Evolutionary conservation across 2,888 invertebrate species (phyloP).

Genomic region (Julus scanicus): DNA sequence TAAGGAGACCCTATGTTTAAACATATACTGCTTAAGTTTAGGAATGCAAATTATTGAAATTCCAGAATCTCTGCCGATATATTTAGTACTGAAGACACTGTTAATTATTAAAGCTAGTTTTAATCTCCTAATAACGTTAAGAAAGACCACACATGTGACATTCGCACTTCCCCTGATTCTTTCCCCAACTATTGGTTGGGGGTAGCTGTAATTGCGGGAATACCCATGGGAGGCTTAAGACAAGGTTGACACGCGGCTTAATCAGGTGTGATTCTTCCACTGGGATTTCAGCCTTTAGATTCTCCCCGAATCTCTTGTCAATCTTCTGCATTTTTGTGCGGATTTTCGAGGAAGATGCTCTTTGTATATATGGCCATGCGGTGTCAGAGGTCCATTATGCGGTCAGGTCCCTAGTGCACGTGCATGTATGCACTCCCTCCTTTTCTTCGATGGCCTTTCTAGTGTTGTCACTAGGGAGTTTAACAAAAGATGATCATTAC

Average conservation of each 20-base stretch:
- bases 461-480: slow-evolving; percentile 26
- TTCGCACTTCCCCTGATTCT: neutral
- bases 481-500: slow-evolving; percentile 15
- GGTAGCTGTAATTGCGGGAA: neutral
- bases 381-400: slow-evolving; percentile 10
- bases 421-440: neutral
- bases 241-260: slow-evolving; percentile 3
- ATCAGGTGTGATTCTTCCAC: neutral
- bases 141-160: neutral
- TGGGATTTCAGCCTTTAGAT: neutral
- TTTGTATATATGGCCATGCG: neutral
- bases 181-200: neutral
- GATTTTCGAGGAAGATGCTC: neutral
- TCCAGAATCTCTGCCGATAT: too few species aligned
- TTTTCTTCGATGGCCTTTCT: neutral
- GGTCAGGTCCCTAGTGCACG: neutral
- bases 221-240: neutral
- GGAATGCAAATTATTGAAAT: too few species aligned
- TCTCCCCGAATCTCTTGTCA: neutral
- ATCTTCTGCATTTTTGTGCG: neutral
- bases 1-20: too few species aligned
- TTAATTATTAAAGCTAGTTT: neutral
- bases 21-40: too few species aligned
- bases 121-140: neutral
- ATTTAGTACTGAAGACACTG: too few species aligned